Evolutionary conservation across 2,888 invertebrate species (phyloP).

Genomic region (Apotomis turbidana): DNA sequence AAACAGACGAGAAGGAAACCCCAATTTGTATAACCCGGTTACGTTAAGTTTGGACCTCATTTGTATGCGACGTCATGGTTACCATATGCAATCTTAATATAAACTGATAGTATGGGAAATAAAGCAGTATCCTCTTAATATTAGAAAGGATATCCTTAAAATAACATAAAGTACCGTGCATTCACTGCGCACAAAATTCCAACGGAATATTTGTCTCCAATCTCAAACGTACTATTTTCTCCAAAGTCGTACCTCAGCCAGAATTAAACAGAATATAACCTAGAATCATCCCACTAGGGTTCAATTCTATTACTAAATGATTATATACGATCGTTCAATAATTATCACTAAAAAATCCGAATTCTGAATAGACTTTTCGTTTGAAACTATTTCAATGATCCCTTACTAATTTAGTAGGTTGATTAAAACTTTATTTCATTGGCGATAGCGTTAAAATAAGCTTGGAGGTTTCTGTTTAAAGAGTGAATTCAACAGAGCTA

Average conservation of each 20-base stretch:
- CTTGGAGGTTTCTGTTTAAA: not conserved
- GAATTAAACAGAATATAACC: not conserved
- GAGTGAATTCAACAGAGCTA: not conserved
- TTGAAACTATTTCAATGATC: slow-evolving; percentile 14
- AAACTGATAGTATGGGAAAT: too few species aligned
- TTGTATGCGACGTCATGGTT: too few species aligned
- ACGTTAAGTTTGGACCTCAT: too few species aligned
- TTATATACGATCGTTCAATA: not conserved
- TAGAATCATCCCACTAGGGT: not conserved
- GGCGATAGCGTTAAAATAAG: not conserved
- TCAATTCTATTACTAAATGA: not conserved
- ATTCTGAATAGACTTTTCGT: slow-evolving; percentile 14
- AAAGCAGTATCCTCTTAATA: not conserved
- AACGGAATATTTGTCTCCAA: not conserved
- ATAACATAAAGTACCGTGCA: not conserved
- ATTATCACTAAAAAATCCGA: slow-evolving; percentile 1
- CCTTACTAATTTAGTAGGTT: not conserved
- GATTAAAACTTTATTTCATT: not conserved
- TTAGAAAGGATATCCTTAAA: not conserved
- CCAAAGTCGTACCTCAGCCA: not conserved
- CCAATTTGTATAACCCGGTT: too few species aligned
- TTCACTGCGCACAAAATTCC: not conserved
- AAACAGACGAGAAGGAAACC: too few species aligned
- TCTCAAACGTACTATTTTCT: not conserved
- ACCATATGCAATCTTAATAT: too few species aligned